Percentiles rank a stretch among this genome's conserved stretches.
Conservation (phyloP, 2,113 vertebrate genomes). For the Narcine bancroftii region DNA sequence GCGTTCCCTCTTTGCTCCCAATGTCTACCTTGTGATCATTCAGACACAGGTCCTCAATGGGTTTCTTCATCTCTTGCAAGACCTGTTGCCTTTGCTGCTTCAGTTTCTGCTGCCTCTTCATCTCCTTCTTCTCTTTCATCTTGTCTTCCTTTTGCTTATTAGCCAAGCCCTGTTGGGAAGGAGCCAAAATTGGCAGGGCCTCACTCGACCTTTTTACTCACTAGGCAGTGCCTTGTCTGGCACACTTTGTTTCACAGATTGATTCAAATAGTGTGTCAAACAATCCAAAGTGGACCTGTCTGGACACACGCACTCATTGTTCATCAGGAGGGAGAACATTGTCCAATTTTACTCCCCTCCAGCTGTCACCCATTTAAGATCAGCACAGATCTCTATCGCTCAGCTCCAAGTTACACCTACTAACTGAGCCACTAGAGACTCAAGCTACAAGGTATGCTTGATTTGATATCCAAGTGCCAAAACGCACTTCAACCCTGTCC, state of each 20-base stretch:
- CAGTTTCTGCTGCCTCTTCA: conserved; percentile 67
- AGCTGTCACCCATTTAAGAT: neutral
- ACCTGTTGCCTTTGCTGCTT: conserved; percentile 81
- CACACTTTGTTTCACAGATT: neutral
- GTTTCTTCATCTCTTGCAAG: conserved; percentile 89
- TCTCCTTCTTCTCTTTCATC: conserved; percentile 54
- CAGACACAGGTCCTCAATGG: conserved; percentile 90
- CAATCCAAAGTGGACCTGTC: too few species aligned
- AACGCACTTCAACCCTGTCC: neutral
- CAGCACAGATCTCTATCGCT: neutral
- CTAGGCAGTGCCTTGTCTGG: neutral
- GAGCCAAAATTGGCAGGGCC: neutral
- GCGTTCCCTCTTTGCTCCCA: neutral
- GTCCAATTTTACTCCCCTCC: neutral
- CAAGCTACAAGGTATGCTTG: neutral
- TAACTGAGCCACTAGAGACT: neutral
- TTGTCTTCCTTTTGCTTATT: conserved; percentile 36
- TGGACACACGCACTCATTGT: too few species aligned
- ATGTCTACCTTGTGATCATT: conserved; percentile 75
- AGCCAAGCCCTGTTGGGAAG: conserved; percentile 48
- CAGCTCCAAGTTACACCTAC: neutral
- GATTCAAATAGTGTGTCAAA: too few species aligned
- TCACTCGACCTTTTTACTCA: neutral
- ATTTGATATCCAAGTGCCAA: neutral
- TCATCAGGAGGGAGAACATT: neutral